Conservation (phyloP, 2,888 invertebrate species). For the Bombyx huttoni region DNA sequence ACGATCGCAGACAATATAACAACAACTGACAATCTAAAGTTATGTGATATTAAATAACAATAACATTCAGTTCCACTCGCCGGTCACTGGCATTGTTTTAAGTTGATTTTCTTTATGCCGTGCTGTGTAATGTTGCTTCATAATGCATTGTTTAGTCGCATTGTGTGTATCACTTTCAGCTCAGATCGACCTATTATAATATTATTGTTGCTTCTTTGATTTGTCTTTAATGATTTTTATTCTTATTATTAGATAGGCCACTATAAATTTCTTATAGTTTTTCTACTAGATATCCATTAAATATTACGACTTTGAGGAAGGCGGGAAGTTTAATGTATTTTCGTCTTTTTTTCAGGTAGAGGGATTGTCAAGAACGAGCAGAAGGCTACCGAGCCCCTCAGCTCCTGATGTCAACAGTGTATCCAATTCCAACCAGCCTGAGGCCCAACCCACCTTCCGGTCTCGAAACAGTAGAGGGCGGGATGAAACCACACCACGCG, state of each 20-base stretch:
- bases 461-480: conserved; percentile 37
- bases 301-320: background rate
- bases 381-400: conserved; percentile 33
- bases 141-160: conserved; percentile 16
- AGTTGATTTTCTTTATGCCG: conserved; percentile 27
- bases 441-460: conserved; percentile 34
- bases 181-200: conserved; percentile 7
- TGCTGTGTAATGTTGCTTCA: conserved; percentile 11
- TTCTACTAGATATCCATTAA: background rate
- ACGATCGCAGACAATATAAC: background rate
- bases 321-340: background rate
- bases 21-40: conserved; percentile 4
- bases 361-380: conserved; percentile 34
- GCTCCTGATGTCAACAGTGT: conserved; percentile 24
- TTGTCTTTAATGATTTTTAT: background rate
- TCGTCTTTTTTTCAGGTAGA: conserved; percentile 36
- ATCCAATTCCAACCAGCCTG: conserved; percentile 23
- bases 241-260: too few relatives aligned
- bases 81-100: conserved; percentile 35
- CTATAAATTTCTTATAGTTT: too few relatives aligned
- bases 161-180: conserved; percentile 14
- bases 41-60: conserved; percentile 28
- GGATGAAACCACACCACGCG: conserved; percentile 31
- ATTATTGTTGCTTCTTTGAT: background rate
- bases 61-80: conserved; percentile 28